Evolutionary conservation across 1,140 invertebrate species (phyloP).

Genomic region (Cherax destructor): DNA sequence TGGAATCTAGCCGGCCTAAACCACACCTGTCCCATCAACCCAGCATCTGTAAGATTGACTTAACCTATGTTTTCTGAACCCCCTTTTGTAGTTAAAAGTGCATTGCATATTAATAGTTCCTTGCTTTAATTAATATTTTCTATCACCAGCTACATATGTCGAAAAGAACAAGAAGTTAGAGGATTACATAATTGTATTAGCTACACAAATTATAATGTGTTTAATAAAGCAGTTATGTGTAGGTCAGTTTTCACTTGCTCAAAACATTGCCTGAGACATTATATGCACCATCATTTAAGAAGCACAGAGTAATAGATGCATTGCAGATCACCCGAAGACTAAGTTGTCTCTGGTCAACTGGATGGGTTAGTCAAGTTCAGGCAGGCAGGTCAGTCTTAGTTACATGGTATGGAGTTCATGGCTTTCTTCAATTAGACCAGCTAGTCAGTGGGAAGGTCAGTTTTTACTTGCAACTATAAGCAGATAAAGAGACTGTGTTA

Average conservation of each 20-base stretch:
- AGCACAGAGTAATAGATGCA: background rate
- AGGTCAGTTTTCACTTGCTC: constrained; percentile 25
- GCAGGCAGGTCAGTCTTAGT: background rate
- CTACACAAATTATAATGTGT: background rate
- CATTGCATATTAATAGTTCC: background rate
- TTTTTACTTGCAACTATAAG: background rate
- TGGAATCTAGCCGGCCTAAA: constrained; percentile 18
- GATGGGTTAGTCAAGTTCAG: background rate
- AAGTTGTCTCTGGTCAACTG: background rate
- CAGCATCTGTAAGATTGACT: background rate
- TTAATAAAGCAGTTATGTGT: background rate
- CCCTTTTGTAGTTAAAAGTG: background rate
- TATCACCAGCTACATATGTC: background rate
- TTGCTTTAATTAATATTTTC: constrained; percentile 10
- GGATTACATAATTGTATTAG: background rate
- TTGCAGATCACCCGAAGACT: background rate
- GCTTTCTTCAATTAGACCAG: background rate
- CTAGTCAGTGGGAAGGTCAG: background rate
- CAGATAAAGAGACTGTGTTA: background rate
- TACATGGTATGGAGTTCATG: background rate
- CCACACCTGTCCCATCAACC: background rate
- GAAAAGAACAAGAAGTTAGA: background rate
- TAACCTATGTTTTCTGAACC: background rate
- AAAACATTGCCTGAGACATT: constrained; percentile 31
- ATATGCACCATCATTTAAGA: constrained; percentile 3